These are phyloP conservation scores for Callipepla californica DNA, from an alignment of 2,113 vertebrate species.

Conservation along the genomic window DNA sequence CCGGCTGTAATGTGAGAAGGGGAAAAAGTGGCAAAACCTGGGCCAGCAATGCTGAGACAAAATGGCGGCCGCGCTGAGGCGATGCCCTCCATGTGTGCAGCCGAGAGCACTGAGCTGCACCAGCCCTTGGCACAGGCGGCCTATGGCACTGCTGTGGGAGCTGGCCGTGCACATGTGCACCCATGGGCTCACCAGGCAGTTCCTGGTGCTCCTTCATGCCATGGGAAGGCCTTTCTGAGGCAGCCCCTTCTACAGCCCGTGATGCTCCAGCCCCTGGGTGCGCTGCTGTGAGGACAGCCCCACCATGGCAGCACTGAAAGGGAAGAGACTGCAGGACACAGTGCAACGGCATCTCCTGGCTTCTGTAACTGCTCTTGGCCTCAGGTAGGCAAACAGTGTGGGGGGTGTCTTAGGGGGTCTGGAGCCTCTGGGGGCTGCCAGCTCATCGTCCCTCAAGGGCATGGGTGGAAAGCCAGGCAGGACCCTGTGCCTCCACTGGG, in stretches of 20 bases:
- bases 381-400: not conserved
- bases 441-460: not conserved
- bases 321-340: not conserved
- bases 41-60: not conserved
- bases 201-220: not conserved
- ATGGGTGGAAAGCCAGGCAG: not conserved
- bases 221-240: not conserved
- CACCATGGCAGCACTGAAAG: not conserved
- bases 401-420: not conserved
- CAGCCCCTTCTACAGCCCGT: not conserved
- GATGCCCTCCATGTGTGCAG: accelerated
- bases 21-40: not conserved
- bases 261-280: not conserved
- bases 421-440: not conserved
- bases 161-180: not conserved
- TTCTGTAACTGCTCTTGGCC: not conserved
- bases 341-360: not conserved
- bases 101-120: accelerated
- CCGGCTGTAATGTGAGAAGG: not conserved
- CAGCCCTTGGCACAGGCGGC: not conserved
- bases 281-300: not conserved
- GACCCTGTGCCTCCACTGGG: accelerated
- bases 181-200: not conserved
- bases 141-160: not conserved
- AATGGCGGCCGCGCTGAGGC: not conserved